Base-by-base conservation (phyloP, 1,140 invertebrate species). In the Drosophila repletoides region DNA sequence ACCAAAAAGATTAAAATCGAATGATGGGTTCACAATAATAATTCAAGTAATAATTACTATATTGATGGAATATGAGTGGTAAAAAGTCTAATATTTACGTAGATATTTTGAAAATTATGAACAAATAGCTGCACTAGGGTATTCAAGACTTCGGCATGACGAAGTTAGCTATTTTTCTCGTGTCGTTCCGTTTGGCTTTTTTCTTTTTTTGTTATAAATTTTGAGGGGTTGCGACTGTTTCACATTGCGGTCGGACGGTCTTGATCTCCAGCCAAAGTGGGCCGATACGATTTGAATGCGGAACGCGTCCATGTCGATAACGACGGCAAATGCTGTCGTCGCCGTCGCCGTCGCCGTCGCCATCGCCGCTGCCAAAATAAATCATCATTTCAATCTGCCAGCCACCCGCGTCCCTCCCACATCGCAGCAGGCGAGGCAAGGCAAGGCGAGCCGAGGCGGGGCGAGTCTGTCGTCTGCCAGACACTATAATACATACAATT, bases 401-500 rank as follows among this genome's bases (percentile, higher is more conserved):
- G n/a, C 21, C 26, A 5, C 29, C 17, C 28, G 53, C 17, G 43
- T 28, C 24, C 10, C 52, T 58, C 68, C 51, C 52, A 46, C 17
- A 1, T 17, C 21, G 5, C 14, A 5, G 6, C 66, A 38, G 48
- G 12, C n/a, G n/a, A n/a, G n/a, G n/a, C n/a, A n/a, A n/a, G n/a
- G n/a, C n/a, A n/a, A n/a, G n/a, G n/a, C n/a, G n/a, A n/a, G n/a
- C n/a, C n/a, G n/a, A 36, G 49, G 41, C 46, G 49, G 33, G 55
- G 38, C 58, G 36, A 49, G 49, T 61, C 64, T 72, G 61, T 34
- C 75, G 65, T 59, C 63, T 56, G 79, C 79, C 80, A 84, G 79
- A 84, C 79, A 86, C 68, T 86, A 84, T 86, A 79, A 81, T 81
- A 75, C 63, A 66, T n/a, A n/a, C n/a, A n/a, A n/a, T n/a, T n/a